A percentile compares a stretch with the other conserved stretches of the same genome.
phyloP scores from a whole-genome alignment of 2,113 vertebrate species.

The Anser cygnoides region DNA sequence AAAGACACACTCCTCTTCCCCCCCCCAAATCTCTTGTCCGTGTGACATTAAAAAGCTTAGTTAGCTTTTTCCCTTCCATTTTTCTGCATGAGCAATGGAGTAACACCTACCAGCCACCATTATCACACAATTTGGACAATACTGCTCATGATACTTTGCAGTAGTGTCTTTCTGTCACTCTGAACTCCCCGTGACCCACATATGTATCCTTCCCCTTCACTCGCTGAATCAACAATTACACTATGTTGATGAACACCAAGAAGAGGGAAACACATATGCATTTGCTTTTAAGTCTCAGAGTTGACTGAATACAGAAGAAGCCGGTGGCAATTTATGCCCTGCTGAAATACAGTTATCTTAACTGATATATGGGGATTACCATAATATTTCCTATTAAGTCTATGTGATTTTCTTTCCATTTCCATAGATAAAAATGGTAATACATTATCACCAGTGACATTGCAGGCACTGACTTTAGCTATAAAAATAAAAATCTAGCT shows the following conservation, averaged over 20 bases:
- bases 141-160: background rate
- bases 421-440: constrained; percentile 58
- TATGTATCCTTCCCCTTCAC: constrained; percentile 1
- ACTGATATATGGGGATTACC: constrained; percentile 60
- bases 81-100: background rate
- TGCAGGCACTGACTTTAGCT: constrained; percentile 35
- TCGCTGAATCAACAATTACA: constrained; percentile 14
- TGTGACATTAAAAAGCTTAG: background rate
- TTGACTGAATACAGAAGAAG: constrained; percentile 43
- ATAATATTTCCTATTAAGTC: constrained; percentile 64
- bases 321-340: constrained; percentile 53
- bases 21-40: background rate
- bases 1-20: background rate
- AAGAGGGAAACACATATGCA: constrained; percentile 26
- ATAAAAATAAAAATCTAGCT: constrained; percentile 42
- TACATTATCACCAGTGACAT: constrained; percentile 38
- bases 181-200: background rate
- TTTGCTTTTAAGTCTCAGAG: constrained; percentile 46
- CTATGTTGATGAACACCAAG: constrained; percentile 12
- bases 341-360: constrained; percentile 64
- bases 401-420: constrained; percentile 51
- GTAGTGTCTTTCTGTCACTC: background rate
- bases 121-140: background rate
- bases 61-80: background rate
- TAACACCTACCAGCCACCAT: background rate